Percentiles rank a stretch among this genome's conserved stretches.
phyloP scores from a whole-genome alignment of 1,140 invertebrate species.

The Popillia japonica region DNA sequence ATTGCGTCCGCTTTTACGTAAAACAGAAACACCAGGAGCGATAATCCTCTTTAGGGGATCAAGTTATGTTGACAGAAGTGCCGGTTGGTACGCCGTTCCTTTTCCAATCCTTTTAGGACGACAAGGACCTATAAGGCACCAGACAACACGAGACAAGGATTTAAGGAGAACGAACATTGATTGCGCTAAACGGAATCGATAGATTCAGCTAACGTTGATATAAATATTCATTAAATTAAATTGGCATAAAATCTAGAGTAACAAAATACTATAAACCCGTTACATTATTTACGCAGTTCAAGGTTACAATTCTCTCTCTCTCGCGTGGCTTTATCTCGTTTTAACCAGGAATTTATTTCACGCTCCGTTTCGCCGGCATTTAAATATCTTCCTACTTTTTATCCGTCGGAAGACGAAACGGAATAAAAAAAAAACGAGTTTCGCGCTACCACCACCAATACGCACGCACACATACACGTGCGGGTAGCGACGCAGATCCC shows the following conservation, averaged over 20 bases:
- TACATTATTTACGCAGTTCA: neutral
- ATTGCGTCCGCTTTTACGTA: neutral
- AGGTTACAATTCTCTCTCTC: constrained; percentile 1
- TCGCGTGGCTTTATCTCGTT: constrained; percentile 5
- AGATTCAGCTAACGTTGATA: no score
- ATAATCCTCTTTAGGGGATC: constrained; percentile 7
- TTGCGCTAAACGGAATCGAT: no score
- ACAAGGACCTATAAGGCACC: neutral
- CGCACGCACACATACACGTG: neutral
- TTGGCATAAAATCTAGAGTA: neutral
- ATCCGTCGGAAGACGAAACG: neutral
- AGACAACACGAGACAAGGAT: no score
- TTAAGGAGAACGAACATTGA: no score
- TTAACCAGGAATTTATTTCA: constrained; percentile 18
- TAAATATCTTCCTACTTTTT: constrained; percentile 19
- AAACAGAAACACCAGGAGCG: neutral
- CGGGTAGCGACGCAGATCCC: neutral
- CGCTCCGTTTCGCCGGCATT: neutral
- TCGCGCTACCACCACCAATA: neutral
- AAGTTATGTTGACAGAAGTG: constrained; percentile 5
- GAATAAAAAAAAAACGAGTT: neutral
- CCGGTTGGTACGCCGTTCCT: neutral
- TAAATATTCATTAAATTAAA: neutral
- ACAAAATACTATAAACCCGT: neutral
- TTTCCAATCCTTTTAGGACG: constrained; percentile 10